A percentile compares a stretch with the other conserved stretches of the same genome.
phyloP scores from a whole-genome alignment of 1,140 invertebrate species.

The Apis florea region DNA sequence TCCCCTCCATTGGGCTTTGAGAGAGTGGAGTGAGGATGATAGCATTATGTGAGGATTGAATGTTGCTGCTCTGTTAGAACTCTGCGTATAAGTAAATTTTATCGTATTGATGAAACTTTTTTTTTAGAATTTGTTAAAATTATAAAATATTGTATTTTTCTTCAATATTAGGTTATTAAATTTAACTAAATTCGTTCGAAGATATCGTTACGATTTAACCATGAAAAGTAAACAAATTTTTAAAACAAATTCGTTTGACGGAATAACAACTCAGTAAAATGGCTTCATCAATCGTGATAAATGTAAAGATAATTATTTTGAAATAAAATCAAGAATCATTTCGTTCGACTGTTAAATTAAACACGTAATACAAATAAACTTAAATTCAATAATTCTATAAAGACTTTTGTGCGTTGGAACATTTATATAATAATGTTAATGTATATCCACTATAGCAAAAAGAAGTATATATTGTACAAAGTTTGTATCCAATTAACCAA shows the following conservation, averaged over 20 bases:
- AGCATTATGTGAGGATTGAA: not conserved
- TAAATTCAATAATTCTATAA: conserved; percentile 11
- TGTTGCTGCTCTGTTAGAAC: too few species aligned
- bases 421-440: not conserved
- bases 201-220: not conserved
- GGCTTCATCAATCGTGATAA: not conserved
- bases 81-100: too few species aligned
- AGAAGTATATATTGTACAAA: not conserved
- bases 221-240: not conserved
- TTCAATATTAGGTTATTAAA: not conserved
- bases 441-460: not conserved
- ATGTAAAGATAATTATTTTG: not conserved
- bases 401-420: not conserved
- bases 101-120: too few species aligned
- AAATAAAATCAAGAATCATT: conserved; percentile 3
- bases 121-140: too few species aligned
- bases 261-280: not conserved
- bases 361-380: not conserved
- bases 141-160: not conserved
- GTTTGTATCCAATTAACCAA: not conserved
- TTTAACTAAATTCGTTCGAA: not conserved
- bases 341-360: conserved; percentile 15
- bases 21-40: too few species aligned
- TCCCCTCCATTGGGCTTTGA: not conserved
- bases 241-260: not conserved